Evolutionary conservation across 2,113 vertebrate species (phyloP).

Genomic region (Montifringilla adamsi): DNA sequence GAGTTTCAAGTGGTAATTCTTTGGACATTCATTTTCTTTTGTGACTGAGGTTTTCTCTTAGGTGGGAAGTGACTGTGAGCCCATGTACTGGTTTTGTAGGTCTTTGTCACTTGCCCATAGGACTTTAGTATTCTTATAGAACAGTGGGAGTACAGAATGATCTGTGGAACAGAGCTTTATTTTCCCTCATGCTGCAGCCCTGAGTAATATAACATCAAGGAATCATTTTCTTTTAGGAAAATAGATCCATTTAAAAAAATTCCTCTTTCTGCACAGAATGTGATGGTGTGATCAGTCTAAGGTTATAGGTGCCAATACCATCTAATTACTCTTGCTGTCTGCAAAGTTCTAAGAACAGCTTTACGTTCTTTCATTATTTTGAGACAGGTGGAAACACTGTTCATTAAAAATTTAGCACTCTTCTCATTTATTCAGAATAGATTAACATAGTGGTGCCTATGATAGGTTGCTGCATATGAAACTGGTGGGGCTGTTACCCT

Average conservation of each 20-base stretch:
- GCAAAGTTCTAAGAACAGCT: conserved; percentile 28
- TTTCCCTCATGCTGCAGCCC: background rate
- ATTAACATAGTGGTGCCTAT: background rate
- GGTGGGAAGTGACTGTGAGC: background rate
- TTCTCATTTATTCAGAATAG: conserved; percentile 46
- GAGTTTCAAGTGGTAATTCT: background rate
- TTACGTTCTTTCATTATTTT: conserved; percentile 47
- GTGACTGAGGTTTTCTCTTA: background rate
- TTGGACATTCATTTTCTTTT: background rate
- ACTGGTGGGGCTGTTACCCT: background rate
- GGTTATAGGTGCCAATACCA: background rate
- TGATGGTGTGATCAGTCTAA: background rate
- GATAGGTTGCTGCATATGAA: conserved; percentile 1
- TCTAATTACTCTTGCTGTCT: conserved; percentile 31
- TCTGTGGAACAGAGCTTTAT: background rate
- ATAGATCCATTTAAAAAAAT: background rate
- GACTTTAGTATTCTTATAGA: background rate
- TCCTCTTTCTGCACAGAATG: background rate
- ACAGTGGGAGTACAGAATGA: background rate
- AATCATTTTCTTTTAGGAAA: background rate
- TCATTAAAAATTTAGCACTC: conserved; percentile 41
- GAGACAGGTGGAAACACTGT: conserved; percentile 21
- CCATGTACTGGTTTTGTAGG: background rate
- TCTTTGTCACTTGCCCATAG: background rate
- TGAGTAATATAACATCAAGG: background rate